Evolutionary conservation across 2,113 vertebrate genomes (phyloP), one percentile per base, ranked within the genome.

Genomic region (Sebastes fasciatus): DNA sequence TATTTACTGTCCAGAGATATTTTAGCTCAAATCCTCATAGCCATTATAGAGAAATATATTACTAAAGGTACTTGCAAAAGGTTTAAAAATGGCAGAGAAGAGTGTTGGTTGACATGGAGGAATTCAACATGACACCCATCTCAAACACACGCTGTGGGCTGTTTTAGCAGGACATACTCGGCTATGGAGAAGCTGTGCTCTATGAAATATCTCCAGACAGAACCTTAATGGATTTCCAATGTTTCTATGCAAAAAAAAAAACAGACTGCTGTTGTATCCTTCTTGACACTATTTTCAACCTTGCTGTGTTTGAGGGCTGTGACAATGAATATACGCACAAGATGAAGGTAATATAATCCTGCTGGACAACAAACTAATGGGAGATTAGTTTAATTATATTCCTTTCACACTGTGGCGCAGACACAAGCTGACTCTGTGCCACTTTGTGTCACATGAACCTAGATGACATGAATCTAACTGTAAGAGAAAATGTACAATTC

Each of bases 141-240:
- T 43, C 45, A 51, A 23, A 49, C 23, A 60, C 60, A 58, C 21
- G 6, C 61, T 57, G 49, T 5, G 4, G n/a, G 57, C 66, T 43
- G 66, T 62, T 6, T 52, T 2, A 52, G 46, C 57, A 8, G 26
- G 2, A 51, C 55, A 61, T 23, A 54, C 75, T 68, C 26, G 16
- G 10, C 43, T 42, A 64, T 40, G 43, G 42, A 68, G 23, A 60
- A 21, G 45, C 54, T 42, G 19, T 12, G 55, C 48, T 55, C 23
- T 6, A 48, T 57, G 46, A 74, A 45, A 68, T 57, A 58, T 62
- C 57, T 70, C n/a, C 64, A 69, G 2, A 51, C 14, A 71, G 14
- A 80, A 34, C 19, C 4, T 40, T 72, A 74, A 86, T 74, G 68
- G 70, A 81, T 34, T 82, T 82, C 9, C 48, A 49, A 21, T 77